phyloP scores from a whole-genome alignment of 2,888 invertebrate species.

The Coenonympha glycerion region DNA sequence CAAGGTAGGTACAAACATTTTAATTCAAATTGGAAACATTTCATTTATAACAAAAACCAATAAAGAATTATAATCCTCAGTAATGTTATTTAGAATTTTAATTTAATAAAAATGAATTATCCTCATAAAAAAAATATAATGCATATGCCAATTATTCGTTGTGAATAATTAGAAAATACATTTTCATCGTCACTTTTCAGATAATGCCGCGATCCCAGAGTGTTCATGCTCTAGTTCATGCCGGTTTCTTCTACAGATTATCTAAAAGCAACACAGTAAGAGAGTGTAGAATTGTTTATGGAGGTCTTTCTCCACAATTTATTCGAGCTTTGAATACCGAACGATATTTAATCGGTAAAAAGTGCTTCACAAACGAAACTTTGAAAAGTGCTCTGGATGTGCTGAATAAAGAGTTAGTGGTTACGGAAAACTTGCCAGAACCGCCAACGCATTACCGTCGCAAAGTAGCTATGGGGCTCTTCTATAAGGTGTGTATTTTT shows the following conservation, averaged over 20 bases:
- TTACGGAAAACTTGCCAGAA: constrained; percentile 60
- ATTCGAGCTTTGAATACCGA: constrained; percentile 68
- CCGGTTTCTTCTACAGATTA: constrained; percentile 78
- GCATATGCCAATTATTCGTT: too few relatives aligned
- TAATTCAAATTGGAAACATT: too few relatives aligned
- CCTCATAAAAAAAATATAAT: too few relatives aligned
- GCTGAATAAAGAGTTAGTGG: constrained; percentile 42
- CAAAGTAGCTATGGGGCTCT: constrained; percentile 74
- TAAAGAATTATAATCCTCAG: too few relatives aligned
- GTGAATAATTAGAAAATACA: too few relatives aligned
- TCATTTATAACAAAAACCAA: too few relatives aligned
- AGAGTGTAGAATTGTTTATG: constrained; percentile 69
- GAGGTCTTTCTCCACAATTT: constrained; percentile 60
- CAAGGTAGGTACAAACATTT: constrained; percentile 78
- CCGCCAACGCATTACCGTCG: constrained; percentile 75
- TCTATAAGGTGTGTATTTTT: constrained; percentile 72
- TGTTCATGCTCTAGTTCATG: constrained; percentile 83
- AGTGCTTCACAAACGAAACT: constrained; percentile 50
- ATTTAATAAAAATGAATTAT: too few relatives aligned
- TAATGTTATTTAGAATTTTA: too few relatives aligned
- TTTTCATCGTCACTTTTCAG: too few relatives aligned
- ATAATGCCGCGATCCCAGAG: constrained; percentile 83
- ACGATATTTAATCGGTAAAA: constrained; percentile 52
- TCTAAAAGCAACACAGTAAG: constrained; percentile 41
- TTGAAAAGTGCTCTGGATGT: constrained; percentile 48